Base-by-base conservation (phyloP, 2,797 vertebrate species). In the Pangasius larnaudii region DNA sequence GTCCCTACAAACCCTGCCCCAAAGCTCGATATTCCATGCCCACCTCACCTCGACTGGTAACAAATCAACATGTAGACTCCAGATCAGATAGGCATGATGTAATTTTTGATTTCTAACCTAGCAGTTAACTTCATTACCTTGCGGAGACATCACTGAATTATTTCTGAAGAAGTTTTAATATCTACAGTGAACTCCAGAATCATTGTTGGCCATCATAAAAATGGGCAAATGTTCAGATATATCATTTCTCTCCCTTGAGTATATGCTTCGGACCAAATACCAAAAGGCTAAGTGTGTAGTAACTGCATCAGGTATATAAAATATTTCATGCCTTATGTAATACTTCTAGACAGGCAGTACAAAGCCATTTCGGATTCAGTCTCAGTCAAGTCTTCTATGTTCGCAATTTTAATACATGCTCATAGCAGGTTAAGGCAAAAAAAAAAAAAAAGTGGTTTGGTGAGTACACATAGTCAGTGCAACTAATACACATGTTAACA, bases 201-300 rank as follows among this genome's bases (percentile, higher is more conserved):
- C 82, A 84, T 84, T 39, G 82, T 71, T 84, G 65, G n/a, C 82
- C 82, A 27, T 84, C 49, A 84, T 71, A 84, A 84, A 69, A 84
- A 84, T 27, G 49, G 82, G 46, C 42, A 84, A 84, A 84, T 71
- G 82, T 71, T 84, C 82, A 39, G 49, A 84, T 84, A 53, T 53
- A 69, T 84, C 82, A 71, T 71, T 56, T 56, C 82, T 53, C n/a
- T 84, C 46, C 82, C 65, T 36, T 27, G 65, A 71, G 82, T 84
- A 53, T 71, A 71, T 84, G 46, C 82, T 71, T 82, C 49, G 49
- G 49, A 71, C 46, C 65, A 69, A 71, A 84, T 84, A 84, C 65
- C 82, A 84, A 84, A 84, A 71, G 82, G 82, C 19, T 84, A 84
- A 84, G 82, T 71, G 82, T 71, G 82, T 71, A 36, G 82, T 71